Evolutionary conservation across 2,113 vertebrate species (phyloP).

Genomic region (Ahaetulla prasina): DNA sequence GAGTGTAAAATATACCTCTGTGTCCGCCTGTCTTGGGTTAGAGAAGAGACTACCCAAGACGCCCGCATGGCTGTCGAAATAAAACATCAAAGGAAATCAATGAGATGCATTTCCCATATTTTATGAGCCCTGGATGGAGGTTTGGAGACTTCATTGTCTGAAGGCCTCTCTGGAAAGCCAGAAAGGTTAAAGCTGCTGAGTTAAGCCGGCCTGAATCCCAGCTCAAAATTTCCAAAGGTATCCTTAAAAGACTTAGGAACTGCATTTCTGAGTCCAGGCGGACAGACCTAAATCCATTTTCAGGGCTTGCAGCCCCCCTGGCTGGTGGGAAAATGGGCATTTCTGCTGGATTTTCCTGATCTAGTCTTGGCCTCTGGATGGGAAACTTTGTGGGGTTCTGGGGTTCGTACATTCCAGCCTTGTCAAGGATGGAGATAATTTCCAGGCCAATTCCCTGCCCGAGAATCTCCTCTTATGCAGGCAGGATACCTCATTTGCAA

Average conservation of each 20-base stretch:
- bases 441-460: not conserved
- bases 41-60: not conserved
- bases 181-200: not conserved
- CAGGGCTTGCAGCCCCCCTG: not conserved
- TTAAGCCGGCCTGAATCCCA: not conserved
- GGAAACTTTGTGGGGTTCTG: not conserved
- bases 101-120: not conserved
- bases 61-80: not conserved
- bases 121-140: not conserved
- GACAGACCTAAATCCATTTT: too few species aligned
- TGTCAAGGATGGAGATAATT: not conserved
- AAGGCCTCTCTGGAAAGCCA: not conserved
- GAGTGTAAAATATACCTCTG: not conserved
- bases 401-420: too few species aligned
- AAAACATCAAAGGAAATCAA: slow-evolving; percentile 10
- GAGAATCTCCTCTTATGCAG: not conserved
- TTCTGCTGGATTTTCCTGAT: not conserved
- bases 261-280: not conserved
- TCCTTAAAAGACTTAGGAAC: too few species aligned
- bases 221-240: not conserved
- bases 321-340: not conserved
- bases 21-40: not conserved
- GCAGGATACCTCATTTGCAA: not conserved
- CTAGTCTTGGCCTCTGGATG: not conserved
- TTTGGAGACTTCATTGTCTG: not conserved